Evolutionary conservation across 1,140 invertebrate genomes (phyloP).

Genomic region (Orussus abietinus): DNA sequence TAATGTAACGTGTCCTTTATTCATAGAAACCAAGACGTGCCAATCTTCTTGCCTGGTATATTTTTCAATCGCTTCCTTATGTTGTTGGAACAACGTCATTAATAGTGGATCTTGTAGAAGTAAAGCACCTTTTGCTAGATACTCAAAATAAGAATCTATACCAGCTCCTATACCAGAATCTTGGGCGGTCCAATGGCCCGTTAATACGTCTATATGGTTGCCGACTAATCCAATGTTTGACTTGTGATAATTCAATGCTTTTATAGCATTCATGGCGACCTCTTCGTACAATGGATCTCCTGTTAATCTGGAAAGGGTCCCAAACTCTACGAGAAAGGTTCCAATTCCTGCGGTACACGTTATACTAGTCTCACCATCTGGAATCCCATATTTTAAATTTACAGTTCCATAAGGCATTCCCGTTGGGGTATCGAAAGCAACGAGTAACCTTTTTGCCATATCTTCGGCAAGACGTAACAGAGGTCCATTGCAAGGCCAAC

Average conservation of each 20-base stretch:
- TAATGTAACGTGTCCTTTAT: slow-evolving; percentile 89
- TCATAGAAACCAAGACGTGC: slow-evolving; percentile 97
- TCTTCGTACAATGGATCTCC: slow-evolving; percentile 94
- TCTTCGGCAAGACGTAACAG: slow-evolving; percentile 89
- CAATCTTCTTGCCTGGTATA: slow-evolving; percentile 91
- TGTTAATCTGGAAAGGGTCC: slow-evolving; percentile 88
- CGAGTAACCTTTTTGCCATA: slow-evolving; percentile 83
- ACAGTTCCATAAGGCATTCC: slow-evolving; percentile 99
- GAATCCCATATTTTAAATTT: slow-evolving; percentile 88
- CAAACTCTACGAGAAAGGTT: slow-evolving; percentile 97
- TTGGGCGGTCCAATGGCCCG: slow-evolving; percentile 93
- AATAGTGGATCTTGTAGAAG: slow-evolving; percentile 79
- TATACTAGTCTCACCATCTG: slow-evolving; percentile 89
- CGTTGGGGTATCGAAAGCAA: slow-evolving; percentile 84
- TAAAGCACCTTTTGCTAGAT: slow-evolving; percentile 91
- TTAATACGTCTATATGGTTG: slow-evolving; percentile 95
- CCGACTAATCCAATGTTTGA: slow-evolving; percentile 91
- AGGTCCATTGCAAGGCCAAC: slow-evolving; percentile 97
- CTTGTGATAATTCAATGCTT: slow-evolving; percentile 77
- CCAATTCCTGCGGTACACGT: slow-evolving; percentile 98
- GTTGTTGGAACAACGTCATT: slow-evolving; percentile 87
- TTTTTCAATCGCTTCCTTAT: slow-evolving; percentile 77
- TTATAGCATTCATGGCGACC: slow-evolving; percentile 87
- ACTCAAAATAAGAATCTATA: slow-evolving; percentile 98
- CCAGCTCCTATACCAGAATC: slow-evolving; percentile 92